These are phyloP conservation scores for Chelon auratus DNA, from an alignment of 2,797 vertebrate species.

Conservation along the genomic window DNA sequence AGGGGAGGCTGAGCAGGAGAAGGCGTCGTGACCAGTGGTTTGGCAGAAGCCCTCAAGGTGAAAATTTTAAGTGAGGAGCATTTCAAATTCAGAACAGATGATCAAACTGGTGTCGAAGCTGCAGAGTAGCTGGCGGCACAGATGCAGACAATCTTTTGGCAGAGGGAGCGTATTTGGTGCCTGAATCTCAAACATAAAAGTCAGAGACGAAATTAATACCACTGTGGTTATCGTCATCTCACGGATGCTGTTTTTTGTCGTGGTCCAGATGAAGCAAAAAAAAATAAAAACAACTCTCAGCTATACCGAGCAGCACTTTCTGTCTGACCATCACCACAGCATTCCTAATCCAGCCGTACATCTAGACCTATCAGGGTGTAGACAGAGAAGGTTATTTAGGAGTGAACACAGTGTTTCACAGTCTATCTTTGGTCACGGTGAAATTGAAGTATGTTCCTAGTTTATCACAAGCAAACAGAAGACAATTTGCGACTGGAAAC, in stretches of 20 bases:
- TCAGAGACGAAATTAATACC: constrained; percentile 53
- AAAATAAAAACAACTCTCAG: constrained; percentile 1
- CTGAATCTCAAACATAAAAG: constrained; percentile 54
- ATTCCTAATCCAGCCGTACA: constrained; percentile 31
- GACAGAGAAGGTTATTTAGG: constrained; percentile 35
- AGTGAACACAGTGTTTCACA: constrained; percentile 38
- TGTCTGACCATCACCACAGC: constrained; percentile 11
- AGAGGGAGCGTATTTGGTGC: constrained; percentile 37
- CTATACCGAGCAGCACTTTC: constrained; percentile 19
- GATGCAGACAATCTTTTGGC: constrained; percentile 65
- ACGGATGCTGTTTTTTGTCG: constrained; percentile 44
- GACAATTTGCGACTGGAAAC: constrained; percentile 1
- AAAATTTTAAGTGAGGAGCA: constrained; percentile 58
- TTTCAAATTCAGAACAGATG: constrained; percentile 74
- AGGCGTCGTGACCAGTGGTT: constrained; percentile 66
- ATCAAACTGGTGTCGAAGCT: constrained; percentile 57
- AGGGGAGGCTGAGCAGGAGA: constrained; percentile 34
- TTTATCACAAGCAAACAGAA: constrained; percentile 31
- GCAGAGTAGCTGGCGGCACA: constrained; percentile 58
- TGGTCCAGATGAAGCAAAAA: constrained; percentile 27
- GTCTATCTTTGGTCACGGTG: constrained; percentile 19
- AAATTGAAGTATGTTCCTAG: constrained; percentile 17
- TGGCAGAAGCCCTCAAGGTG: constrained; percentile 69
- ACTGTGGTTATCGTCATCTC: constrained; percentile 47
- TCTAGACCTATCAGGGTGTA: constrained; percentile 31